These are phyloP conservation scores for Scleropages formosus DNA, from an alignment of 2,797 vertebrate genomes.

Conservation along the genomic window DNA sequence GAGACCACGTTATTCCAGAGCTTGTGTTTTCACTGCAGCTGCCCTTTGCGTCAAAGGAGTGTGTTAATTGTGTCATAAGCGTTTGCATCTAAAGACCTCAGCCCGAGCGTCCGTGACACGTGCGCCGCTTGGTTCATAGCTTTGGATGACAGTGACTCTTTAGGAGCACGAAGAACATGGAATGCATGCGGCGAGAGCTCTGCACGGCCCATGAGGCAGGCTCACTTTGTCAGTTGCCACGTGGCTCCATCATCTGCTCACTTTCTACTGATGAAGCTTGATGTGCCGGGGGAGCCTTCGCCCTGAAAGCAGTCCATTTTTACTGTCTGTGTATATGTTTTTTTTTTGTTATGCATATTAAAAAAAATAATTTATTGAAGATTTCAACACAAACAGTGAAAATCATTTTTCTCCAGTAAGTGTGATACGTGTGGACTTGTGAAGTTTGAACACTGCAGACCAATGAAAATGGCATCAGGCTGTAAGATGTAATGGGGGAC, in stretches of 20 bases:
- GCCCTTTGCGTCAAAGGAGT: conserved; percentile 43
- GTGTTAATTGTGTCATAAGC: conserved; percentile 47
- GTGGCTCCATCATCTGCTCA: conserved; percentile 29
- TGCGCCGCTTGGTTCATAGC: conserved; percentile 36
- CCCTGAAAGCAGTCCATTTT: conserved; percentile 57
- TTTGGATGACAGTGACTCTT: conserved; percentile 37
- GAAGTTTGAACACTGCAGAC: neutral
- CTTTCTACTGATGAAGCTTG: too few species aligned
- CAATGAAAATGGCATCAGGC: too few species aligned
- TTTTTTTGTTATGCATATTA: conserved; percentile 66
- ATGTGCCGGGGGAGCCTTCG: too few species aligned
- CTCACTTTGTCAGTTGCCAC: conserved; percentile 16
- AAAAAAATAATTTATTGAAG: conserved; percentile 69
- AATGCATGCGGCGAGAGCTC: conserved; percentile 39
- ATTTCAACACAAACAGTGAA: conserved; percentile 37
- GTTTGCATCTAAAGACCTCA: conserved; percentile 40
- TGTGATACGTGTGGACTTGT: neutral
- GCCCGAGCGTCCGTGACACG: conserved; percentile 36
- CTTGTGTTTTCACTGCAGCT: conserved; percentile 47
- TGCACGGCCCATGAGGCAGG: conserved; percentile 33
- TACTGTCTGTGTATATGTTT: conserved; percentile 59
- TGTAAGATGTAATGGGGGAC: too few species aligned
- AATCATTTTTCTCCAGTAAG: neutral
- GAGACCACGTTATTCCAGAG: conserved; percentile 50
- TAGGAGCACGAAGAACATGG: conserved; percentile 26